A percentile compares a stretch with the other conserved stretches of the same genome.
These are phyloP conservation scores for Nasonia longicornis DNA, from an alignment of 1,140 invertebrate species.

Conservation along the genomic window DNA sequence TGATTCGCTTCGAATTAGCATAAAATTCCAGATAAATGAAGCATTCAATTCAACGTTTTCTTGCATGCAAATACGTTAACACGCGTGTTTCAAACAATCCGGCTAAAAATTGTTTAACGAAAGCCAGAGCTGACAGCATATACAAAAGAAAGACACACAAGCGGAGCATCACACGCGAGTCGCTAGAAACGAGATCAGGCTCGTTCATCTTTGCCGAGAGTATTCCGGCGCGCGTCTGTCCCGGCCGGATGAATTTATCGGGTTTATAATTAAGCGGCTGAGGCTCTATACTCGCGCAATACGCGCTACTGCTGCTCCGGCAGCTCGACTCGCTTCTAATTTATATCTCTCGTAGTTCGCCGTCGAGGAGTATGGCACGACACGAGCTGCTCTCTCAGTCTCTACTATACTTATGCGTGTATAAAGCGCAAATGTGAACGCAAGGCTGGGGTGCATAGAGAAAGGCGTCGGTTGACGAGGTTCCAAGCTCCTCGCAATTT, in stretches of 20 bases:
- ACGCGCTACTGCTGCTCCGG: too few species aligned
- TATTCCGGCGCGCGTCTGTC: constrained; percentile 58
- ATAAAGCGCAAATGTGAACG: background rate
- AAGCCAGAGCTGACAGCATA: too few species aligned
- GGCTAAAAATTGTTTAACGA: too few species aligned
- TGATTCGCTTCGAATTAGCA: background rate
- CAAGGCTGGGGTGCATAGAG: background rate
- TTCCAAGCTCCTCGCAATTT: background rate
- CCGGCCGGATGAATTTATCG: constrained; percentile 62
- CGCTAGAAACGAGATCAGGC: background rate
- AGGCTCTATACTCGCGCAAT: constrained; percentile 48
- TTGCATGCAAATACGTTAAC: too few species aligned
- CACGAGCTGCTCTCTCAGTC: background rate
- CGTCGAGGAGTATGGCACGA: background rate
- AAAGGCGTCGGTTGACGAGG: background rate
- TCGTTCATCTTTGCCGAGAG: constrained; percentile 40
- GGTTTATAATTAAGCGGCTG: constrained; percentile 66
- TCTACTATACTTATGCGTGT: too few species aligned
- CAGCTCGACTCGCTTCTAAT: constrained; percentile 53
- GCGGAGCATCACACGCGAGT: too few species aligned
- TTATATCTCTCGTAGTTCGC: constrained; percentile 52
- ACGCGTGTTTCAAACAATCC: too few species aligned
- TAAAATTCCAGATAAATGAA: background rate
- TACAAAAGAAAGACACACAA: too few species aligned
- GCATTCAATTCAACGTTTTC: too few species aligned